Percentiles rank a stretch among this genome's conserved stretches.
Evolutionary conservation across 2,113 vertebrate genomes (phyloP).

Genomic region (Solenodon paradoxus): DNA sequence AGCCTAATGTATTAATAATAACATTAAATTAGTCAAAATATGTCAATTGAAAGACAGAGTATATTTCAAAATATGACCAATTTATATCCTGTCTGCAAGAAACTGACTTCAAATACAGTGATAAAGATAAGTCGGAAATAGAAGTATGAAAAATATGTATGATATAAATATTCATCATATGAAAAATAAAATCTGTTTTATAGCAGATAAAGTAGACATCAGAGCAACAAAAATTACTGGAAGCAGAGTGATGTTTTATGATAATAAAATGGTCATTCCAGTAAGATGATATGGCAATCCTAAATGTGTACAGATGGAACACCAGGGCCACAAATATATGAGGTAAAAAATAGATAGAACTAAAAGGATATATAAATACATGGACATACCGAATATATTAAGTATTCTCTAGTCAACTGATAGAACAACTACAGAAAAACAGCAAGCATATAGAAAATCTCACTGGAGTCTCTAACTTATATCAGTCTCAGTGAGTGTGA

Average conservation of each 20-base stretch:
- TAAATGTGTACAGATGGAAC: not conserved
- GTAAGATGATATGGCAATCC: not conserved
- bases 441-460: not conserved
- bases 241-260: not conserved
- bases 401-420: not conserved
- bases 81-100: not conserved
- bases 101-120: not conserved
- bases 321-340: not conserved
- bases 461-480: too few relatives aligned
- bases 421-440: not conserved
- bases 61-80: not conserved
- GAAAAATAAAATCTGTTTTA: too few relatives aligned
- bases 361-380: not conserved
- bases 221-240: not conserved
- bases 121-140: not conserved
- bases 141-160: not conserved
- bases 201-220: not conserved
- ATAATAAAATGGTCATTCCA: not conserved
- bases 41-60: not conserved
- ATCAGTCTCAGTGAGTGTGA: too few relatives aligned
- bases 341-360: not conserved
- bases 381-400: too few relatives aligned
- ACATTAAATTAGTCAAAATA: not conserved
- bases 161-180: too few relatives aligned
- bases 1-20: not conserved